Percentiles rank a stretch among this genome's conserved stretches.
These are phyloP conservation scores for Chrysotoxum bicinctum DNA, from an alignment of 2,888 invertebrate genomes.

Conservation along the genomic window DNA sequence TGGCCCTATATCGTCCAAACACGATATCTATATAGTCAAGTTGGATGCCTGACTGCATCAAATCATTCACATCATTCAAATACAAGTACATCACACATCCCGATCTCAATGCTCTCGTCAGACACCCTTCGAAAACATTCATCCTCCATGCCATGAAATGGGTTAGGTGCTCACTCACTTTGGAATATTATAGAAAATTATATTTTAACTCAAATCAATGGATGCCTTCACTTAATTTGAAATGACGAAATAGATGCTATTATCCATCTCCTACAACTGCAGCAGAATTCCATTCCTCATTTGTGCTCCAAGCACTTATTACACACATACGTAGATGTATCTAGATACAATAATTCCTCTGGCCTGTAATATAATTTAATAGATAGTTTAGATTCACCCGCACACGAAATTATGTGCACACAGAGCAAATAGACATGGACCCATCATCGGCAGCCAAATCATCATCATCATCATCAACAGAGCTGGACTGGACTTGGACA, in stretches of 20 bases:
- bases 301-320: constrained; percentile 2
- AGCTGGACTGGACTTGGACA: constrained; percentile 29
- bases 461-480: constrained; percentile 41
- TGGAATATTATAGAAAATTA: constrained; percentile 23
- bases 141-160: background rate
- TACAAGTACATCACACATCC: constrained; percentile 24
- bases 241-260: constrained; percentile 59
- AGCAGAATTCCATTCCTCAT: constrained; percentile 44
- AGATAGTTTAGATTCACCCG: constrained; percentile 66
- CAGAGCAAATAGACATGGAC: constrained; percentile 50
- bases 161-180: background rate
- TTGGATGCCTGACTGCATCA: constrained; percentile 34
- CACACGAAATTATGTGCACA: constrained; percentile 37
- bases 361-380: constrained; percentile 60
- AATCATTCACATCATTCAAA: constrained; percentile 49
- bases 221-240: constrained; percentile 58
- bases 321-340: background rate
- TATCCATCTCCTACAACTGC: background rate
- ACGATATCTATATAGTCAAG: constrained; percentile 2
- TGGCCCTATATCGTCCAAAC: background rate
- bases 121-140: constrained; percentile 54
- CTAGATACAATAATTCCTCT: background rate
- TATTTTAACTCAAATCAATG: constrained; percentile 70
- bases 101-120: constrained; percentile 9
- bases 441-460: constrained; percentile 64